phyloP scores from a whole-genome alignment of 2,797 vertebrate species.

The Setipinna tenuifilis region DNA sequence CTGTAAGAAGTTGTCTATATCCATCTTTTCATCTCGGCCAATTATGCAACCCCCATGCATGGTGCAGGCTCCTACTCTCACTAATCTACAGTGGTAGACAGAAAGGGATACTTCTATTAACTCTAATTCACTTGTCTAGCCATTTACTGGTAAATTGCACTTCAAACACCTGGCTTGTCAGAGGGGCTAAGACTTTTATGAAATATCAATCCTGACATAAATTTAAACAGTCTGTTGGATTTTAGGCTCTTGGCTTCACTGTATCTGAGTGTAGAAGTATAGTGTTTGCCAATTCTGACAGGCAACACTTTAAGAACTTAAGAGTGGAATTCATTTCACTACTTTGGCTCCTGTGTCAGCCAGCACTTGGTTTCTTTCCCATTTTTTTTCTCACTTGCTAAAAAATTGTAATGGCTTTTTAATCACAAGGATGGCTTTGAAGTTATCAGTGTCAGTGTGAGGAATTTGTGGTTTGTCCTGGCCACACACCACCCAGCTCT shows the following conservation, averaged over 20 bases:
- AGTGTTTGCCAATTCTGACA: not conserved
- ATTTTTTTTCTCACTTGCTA: not conserved
- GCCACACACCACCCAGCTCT: not conserved
- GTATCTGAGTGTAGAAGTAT: not conserved
- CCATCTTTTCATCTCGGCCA: not conserved
- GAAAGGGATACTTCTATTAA: not conserved
- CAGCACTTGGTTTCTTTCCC: not conserved
- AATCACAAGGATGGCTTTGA: not conserved
- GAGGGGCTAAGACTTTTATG: not conserved
- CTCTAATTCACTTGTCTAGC: not conserved
- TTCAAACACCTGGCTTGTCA: not conserved
- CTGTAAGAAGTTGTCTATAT: not conserved
- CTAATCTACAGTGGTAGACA: not conserved
- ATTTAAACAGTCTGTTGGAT: not conserved
- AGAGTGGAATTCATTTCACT: not conserved
- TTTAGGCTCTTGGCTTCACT: not conserved
- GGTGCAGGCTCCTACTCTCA: not conserved
- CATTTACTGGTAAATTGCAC: not conserved
- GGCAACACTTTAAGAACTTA: not conserved
- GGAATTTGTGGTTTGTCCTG: not conserved
- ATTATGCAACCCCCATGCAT: not conserved
- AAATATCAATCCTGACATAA: not conserved
- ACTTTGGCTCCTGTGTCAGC: not conserved
- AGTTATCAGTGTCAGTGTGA: not conserved
- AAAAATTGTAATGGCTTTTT: not conserved